Percentiles rank a stretch among this genome's conserved stretches.
These are phyloP conservation scores for Phoenicopterus ruber DNA, from an alignment of 2,113 vertebrate genomes.

Conservation along the genomic window DNA sequence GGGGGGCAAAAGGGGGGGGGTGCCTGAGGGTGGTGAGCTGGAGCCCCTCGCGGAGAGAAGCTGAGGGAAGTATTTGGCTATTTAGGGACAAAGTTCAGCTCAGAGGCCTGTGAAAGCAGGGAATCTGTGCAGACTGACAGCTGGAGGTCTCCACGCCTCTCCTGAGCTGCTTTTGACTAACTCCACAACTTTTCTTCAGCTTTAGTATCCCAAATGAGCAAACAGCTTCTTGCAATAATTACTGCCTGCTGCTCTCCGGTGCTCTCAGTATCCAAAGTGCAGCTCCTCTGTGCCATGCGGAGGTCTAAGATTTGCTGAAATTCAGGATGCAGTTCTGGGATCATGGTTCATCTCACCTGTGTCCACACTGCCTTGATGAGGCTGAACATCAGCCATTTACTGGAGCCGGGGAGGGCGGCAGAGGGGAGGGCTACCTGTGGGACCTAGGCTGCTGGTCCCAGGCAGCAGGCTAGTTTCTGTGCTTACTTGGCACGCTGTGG, in stretches of 20 bases:
- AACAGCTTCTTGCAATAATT: not conserved
- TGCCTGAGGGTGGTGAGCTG: not conserved
- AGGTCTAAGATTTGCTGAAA: not conserved
- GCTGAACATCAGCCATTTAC: not conserved
- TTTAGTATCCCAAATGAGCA: not conserved
- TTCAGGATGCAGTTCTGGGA: not conserved
- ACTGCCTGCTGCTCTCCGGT: not conserved
- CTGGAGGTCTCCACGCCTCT: not conserved
- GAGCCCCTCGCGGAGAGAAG: accelerated
- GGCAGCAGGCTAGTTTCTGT: not conserved
- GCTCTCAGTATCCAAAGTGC: accelerated
- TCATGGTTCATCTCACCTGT: not conserved
- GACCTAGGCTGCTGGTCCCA: not conserved
- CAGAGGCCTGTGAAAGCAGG: not conserved
- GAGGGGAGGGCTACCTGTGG: not conserved
- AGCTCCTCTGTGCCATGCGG: not conserved
- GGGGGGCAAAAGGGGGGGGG: too few relatives aligned
- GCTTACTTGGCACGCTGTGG: not conserved
- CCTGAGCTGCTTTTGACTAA: not conserved
- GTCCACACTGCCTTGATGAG: not conserved
- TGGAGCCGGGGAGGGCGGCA: not conserved
- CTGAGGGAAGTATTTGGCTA: not conserved
- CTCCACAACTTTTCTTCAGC: not conserved
- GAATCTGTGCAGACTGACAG: not conserved
- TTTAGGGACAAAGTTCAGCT: not conserved